Evolutionary conservation across 2,888 invertebrate species (phyloP).

Genomic region (Rapana venosa): DNA sequence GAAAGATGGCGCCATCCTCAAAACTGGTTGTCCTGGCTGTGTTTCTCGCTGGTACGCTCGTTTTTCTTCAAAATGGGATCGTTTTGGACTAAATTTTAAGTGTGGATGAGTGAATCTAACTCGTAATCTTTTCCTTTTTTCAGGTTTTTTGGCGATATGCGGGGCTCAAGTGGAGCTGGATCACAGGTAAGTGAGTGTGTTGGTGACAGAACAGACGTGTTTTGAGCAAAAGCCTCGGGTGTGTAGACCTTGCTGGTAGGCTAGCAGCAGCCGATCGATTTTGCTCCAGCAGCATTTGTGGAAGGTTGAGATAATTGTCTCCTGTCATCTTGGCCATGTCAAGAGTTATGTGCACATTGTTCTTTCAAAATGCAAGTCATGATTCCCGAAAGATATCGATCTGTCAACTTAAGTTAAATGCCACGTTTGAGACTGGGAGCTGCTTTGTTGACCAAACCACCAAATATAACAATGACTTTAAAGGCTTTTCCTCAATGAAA

Average conservation of each 20-base stretch:
- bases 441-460: no score
- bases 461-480: no score
- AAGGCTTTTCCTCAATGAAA: no score
- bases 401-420: no score
- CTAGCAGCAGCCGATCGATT: constrained; percentile 3
- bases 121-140: constrained; percentile 44
- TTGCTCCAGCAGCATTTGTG: constrained; percentile 1
- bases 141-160: constrained; percentile 52
- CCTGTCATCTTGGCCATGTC: neutral
- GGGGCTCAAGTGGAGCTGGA: constrained; percentile 88
- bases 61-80: neutral
- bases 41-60: constrained; percentile 4
- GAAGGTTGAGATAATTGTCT: neutral
- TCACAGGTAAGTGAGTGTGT: constrained; percentile 78
- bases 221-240: neutral
- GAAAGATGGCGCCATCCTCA: constrained; percentile 66
- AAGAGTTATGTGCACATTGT: neutral
- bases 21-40: constrained; percentile 46
- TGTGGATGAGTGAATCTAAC: neutral
- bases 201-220: neutral
- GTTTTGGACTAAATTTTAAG: no score
- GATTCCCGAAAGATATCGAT: neutral
- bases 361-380: neutral
- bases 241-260: no score
- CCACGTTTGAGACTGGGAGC: no score